These are phyloP conservation scores for Brachypteracias leptosomus DNA, from an alignment of 2,113 vertebrate species.

Conservation along the genomic window DNA sequence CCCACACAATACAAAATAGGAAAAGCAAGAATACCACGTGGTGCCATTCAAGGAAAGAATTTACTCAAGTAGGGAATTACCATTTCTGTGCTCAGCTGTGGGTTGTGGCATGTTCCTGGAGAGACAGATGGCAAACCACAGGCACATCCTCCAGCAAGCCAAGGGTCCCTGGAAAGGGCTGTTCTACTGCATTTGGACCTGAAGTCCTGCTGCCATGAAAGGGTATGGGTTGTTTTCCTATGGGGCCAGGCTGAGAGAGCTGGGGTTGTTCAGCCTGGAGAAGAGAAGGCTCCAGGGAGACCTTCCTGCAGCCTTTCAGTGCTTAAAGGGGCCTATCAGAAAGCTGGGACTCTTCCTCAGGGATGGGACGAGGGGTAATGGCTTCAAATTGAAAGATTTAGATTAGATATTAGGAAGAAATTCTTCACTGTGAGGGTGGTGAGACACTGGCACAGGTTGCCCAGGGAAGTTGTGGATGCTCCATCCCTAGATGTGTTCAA, in stretches of 20 bases:
- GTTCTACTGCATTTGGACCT: neutral
- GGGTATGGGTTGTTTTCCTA: neutral
- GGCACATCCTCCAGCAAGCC: accelerated
- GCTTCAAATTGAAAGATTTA: neutral
- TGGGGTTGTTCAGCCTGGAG: neutral
- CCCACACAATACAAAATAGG: neutral
- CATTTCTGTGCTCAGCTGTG: accelerated
- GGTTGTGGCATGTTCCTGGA: neutral
- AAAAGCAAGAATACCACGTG: neutral
- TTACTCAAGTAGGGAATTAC: neutral
- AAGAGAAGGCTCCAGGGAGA: neutral
- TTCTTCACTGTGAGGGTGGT: neutral
- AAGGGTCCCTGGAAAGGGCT: neutral
- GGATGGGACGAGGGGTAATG: neutral
- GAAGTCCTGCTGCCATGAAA: neutral
- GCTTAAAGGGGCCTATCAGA: neutral
- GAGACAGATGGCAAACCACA: neutral
- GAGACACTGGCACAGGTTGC: neutral
- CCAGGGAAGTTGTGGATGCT: neutral
- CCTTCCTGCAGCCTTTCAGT: neutral
- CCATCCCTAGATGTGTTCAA: neutral
- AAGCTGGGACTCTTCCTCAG: neutral
- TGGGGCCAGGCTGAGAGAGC: neutral
- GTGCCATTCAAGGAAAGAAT: neutral
- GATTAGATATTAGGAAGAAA: neutral